Base-by-base conservation (phyloP, 2,888 invertebrate genomes). In the Dastarcus helophoroides region DNA sequence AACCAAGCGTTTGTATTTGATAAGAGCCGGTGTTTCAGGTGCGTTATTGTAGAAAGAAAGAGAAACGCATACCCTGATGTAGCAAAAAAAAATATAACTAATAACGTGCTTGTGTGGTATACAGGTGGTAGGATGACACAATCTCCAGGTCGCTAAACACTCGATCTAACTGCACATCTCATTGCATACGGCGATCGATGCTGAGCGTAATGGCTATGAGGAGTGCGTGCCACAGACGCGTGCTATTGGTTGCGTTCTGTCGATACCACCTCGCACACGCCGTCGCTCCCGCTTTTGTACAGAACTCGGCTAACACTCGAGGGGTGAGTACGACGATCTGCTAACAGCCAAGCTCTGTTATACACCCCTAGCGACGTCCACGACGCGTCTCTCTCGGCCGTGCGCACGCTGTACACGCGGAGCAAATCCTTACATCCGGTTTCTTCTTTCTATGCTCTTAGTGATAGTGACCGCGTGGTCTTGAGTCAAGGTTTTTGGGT, bases 221-320 rank as follows among this genome's bases (percentile, higher is more conserved):
- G 53, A 57, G 58, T 59, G 60, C 59, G 60, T 60, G 53, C 51
- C 51, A 44, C 48, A 43, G 47, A 41, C 50, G 51, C 52, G 53
- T 54, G 51, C 58, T 49, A 58, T 58, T 58, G 59, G 60, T 51
- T 50, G 53, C 51, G 49, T 53, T 46, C 50, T 46, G 51, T 51
- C 51, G 54, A 53, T 50, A 42, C 44, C 44, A 43, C 43, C 43
- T 38, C 36, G 35, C 47, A 47, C n/a, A 45, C 36, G 10, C 34
- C 34, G 34, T 30, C 33, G 33, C 41, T 35, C 37, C 34, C 31
- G 31, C 29, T 30, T 28, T 38, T 41, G 38, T 48, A 44, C 58
- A 56, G 55, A 58, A 48, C 52, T 48, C 46, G 39, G 38, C 49
- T 43, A 44, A 40, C 41, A 41, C 43, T 50, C 48, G 50, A 44